These are phyloP conservation scores for Xylota sylvarum DNA, from an alignment of 2,888 invertebrate species.

Conservation along the genomic window DNA sequence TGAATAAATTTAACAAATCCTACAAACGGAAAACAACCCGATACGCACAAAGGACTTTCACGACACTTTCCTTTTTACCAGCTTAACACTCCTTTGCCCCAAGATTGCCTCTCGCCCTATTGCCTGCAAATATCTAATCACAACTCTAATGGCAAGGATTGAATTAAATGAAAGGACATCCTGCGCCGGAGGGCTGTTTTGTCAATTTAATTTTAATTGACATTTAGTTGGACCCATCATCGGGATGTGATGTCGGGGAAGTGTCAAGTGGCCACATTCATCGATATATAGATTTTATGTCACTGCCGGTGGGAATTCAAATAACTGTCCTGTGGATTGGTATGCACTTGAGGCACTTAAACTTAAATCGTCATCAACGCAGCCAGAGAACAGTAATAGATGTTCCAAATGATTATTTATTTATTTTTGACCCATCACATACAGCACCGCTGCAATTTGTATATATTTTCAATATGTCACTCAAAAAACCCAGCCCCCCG, in stretches of 20 bases:
- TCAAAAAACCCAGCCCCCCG: conserved; percentile 13
- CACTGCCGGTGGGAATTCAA: conserved; percentile 33
- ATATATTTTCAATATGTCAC: conserved; percentile 9
- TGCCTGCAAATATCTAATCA: background rate
- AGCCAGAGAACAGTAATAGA: background rate
- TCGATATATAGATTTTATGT: conserved; percentile 8
- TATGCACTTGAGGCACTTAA: conserved; percentile 38
- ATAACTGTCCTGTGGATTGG: conserved; percentile 29
- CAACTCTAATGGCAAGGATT: conserved; percentile 13
- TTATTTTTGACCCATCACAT: conserved; percentile 9
- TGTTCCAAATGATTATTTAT: conserved; percentile 18
- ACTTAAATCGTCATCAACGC: conserved; percentile 20
- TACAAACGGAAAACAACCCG: too few relatives aligned
- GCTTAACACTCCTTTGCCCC: too few relatives aligned
- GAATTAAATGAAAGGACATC: conserved; percentile 20
- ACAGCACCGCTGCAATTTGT: background rate
- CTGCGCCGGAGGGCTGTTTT: conserved; percentile 19
- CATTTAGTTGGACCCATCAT: conserved; percentile 4
- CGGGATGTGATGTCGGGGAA: conserved; percentile 1
- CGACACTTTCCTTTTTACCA: too few relatives aligned
- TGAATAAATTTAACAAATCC: too few relatives aligned
- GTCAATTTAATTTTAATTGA: conserved; percentile 57
- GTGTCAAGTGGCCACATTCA: conserved; percentile 26
- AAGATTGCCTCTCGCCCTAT: background rate
- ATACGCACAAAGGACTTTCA: too few relatives aligned